These are phyloP conservation scores for Zhengitettix transpicula DNA, from an alignment of 2,888 invertebrate genomes.

Conservation along the genomic window DNA sequence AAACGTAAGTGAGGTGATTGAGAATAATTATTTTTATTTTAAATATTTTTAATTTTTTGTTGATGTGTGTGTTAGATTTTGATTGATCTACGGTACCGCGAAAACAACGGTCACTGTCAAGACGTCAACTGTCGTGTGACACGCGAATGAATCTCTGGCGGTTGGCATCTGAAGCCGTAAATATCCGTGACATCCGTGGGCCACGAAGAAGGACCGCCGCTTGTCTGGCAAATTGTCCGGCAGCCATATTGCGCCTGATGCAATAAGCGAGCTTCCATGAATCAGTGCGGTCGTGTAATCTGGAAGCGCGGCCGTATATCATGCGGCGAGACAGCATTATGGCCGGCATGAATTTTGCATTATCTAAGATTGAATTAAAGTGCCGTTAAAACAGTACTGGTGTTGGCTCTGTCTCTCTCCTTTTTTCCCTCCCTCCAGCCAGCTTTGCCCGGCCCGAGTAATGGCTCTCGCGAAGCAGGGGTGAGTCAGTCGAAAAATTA, in stretches of 20 bases:
- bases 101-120: too few relatives aligned
- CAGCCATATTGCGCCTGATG: too few relatives aligned
- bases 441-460: slow-evolving; percentile 1
- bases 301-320: slow-evolving; percentile 13
- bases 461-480: too few relatives aligned
- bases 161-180: too few relatives aligned
- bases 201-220: background rate
- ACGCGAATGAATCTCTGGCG: too few relatives aligned
- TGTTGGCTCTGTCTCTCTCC: slow-evolving; percentile 6
- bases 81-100: too few relatives aligned
- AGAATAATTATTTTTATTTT: too few relatives aligned
- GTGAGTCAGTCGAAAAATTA: slow-evolving; percentile 3
- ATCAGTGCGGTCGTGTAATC: slow-evolving; percentile 12
- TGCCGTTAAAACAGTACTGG: slow-evolving; percentile 14
- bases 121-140: too few relatives aligned
- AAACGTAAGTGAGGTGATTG: too few relatives aligned
- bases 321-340: slow-evolving; percentile 16
- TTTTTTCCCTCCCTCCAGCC: slow-evolving; percentile 7
- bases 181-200: background rate
- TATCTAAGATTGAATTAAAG: slow-evolving; percentile 18
- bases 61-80: too few relatives aligned
- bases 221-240: background rate
- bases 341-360: slow-evolving; percentile 17
- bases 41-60: too few relatives aligned
- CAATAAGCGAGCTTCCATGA: slow-evolving; percentile 1